A percentile compares a stretch with the other conserved stretches of the same genome.
Evolutionary conservation across 2,888 invertebrate genomes (phyloP).

Genomic region (Liopterus haemorrhoidalis): DNA sequence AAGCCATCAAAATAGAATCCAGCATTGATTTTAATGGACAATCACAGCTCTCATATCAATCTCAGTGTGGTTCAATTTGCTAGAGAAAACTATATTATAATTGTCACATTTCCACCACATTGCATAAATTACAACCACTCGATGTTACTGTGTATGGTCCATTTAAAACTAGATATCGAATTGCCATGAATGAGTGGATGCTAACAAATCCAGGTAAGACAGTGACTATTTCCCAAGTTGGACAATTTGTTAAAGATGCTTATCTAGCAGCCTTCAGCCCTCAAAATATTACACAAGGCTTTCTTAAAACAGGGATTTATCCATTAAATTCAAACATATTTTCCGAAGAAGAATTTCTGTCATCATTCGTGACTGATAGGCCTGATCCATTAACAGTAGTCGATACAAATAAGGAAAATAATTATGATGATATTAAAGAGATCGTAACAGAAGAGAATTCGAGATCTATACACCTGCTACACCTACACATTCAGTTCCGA

Average conservation of each 20-base stretch:
- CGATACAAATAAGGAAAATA: no score
- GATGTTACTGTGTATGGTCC: conserved; percentile 28
- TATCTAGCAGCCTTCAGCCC: conserved; percentile 27
- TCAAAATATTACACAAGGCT: conserved; percentile 24
- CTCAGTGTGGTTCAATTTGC: conserved; percentile 26
- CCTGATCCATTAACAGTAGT: no score
- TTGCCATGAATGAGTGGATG: conserved; percentile 29
- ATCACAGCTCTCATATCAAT: conserved; percentile 29
- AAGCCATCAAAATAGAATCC: conserved; percentile 28
- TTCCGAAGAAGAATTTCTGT: conserved; percentile 22
- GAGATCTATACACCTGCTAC: no score
- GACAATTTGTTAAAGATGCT: conserved; percentile 26
- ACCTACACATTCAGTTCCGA: no score
- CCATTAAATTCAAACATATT: conserved; percentile 20
- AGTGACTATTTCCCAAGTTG: conserved; percentile 28
- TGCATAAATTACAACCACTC: conserved; percentile 28
- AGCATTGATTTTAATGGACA: conserved; percentile 29
- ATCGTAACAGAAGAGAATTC: no score
- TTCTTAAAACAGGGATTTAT: conserved; percentile 21
- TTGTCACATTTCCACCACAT: conserved; percentile 29
- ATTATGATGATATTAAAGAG: no score
- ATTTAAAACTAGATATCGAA: conserved; percentile 24
- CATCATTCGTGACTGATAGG: conserved; percentile 22
- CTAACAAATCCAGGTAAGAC: conserved; percentile 29
- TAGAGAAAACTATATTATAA: conserved; percentile 25